These are phyloP conservation scores for Mungos mungo DNA, from an alignment of 2,113 vertebrate species.

Conservation along the genomic window DNA sequence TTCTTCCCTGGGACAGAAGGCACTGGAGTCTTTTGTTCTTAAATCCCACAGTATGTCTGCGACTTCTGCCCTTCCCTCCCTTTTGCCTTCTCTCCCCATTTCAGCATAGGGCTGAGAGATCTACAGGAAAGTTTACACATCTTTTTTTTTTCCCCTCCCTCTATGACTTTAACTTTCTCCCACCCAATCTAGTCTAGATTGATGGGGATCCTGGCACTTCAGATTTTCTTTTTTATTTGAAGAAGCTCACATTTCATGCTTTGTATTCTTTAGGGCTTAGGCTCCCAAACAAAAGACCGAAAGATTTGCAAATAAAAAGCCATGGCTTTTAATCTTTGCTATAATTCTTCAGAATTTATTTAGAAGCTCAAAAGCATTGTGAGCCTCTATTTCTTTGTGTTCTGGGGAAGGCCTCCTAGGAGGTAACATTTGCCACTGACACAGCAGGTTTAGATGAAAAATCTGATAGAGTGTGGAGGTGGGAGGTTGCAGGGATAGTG, in stretches of 20 bases:
- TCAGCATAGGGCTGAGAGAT: background rate
- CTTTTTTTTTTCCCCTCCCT: background rate
- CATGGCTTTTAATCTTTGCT: conserved; percentile 27
- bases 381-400: background rate
- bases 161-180: background rate
- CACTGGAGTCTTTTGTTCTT: background rate
- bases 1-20: background rate
- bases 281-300: background rate
- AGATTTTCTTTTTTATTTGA: conserved; percentile 14
- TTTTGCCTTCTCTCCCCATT: background rate
- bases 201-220: background rate
- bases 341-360: background rate
- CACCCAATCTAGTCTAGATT: background rate
- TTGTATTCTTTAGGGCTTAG: background rate
- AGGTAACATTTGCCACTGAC: background rate
- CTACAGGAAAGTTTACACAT: background rate
- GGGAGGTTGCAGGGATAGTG: background rate
- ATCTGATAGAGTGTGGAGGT: background rate
- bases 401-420: background rate
- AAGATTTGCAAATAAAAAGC: conserved; percentile 6
- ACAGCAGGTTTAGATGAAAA: background rate
- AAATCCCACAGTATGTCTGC: background rate
- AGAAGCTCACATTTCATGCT: background rate
- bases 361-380: conserved; percentile 3
- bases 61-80: background rate